These are phyloP conservation scores for Lagodon rhomboides DNA, from an alignment of 2,797 vertebrate genomes.

Conservation along the genomic window DNA sequence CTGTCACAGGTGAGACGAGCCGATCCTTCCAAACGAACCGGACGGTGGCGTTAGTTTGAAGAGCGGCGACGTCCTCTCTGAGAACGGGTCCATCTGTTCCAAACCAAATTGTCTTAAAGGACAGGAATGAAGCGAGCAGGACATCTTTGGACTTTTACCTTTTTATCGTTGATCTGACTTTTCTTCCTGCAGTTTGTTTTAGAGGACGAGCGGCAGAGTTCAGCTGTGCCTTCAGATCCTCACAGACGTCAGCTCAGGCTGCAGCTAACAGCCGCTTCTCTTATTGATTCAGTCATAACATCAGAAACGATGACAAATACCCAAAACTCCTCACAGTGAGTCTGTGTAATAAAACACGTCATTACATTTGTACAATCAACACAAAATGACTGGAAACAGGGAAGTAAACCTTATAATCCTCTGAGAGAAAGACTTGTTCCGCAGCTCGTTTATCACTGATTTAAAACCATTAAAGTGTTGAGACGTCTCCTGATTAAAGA, in stretches of 20 bases:
- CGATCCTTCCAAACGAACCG: background rate
- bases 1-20: background rate
- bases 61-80: background rate
- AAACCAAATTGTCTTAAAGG: constrained; percentile 44
- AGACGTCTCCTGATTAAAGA: too few relatives aligned
- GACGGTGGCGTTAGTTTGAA: background rate
- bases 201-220: background rate
- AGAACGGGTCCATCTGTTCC: constrained; percentile 8
- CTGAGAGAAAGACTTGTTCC: too few relatives aligned
- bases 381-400: background rate
- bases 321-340: background rate
- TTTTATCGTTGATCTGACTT: constrained; percentile 23
- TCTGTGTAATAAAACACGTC: background rate
- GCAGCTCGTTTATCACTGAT: too few relatives aligned
- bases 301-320: background rate
- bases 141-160: background rate
- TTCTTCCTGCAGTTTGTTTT: background rate
- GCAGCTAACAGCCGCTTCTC: background rate
- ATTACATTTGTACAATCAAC: background rate
- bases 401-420: background rate
- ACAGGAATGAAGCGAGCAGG: constrained; percentile 8
- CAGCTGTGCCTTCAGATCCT: constrained; percentile 31
- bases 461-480: too few relatives aligned
- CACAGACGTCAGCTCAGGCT: background rate
- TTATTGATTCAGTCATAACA: too few relatives aligned